Conservation (phyloP, 1,140 invertebrate genomes). For the Drosophila lini region DNA sequence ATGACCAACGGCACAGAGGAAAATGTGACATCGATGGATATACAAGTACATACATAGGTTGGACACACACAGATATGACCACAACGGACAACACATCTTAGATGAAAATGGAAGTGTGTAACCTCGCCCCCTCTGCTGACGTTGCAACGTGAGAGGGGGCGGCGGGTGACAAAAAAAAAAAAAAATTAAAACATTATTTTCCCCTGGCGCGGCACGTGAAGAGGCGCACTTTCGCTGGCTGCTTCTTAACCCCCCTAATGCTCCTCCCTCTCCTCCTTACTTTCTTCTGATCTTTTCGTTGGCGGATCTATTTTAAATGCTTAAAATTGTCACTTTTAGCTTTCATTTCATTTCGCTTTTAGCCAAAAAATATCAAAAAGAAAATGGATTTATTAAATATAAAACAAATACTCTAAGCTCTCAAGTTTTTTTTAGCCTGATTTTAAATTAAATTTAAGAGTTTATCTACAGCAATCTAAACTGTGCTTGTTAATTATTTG, state of each 20-base stretch:
- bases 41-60: conserved; percentile 18
- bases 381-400: neutral
- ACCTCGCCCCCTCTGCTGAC: conserved; percentile 34
- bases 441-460: conserved; percentile 8
- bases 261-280: neutral
- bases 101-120: conserved; percentile 49
- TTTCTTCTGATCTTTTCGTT: conserved; percentile 39
- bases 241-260: neutral
- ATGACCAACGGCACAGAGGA: conserved; percentile 28
- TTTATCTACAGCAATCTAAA: neutral
- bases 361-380: neutral
- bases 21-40: conserved; percentile 54
- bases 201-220: conserved; percentile 49
- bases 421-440: conserved; percentile 26
- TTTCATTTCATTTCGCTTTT: conserved; percentile 1
- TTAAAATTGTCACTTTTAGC: conserved; percentile 42
- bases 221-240: conserved; percentile 37
- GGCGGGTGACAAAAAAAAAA: conserved; percentile 9
- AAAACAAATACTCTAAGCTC: conserved; percentile 54
- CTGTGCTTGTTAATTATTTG: neutral
- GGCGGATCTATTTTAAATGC: conserved; percentile 34
- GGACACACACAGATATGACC: conserved; percentile 26
- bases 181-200: conserved; percentile 41
- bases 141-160: conserved; percentile 50
- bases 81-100: conserved; percentile 36